Base-by-base conservation (phyloP, 1,140 invertebrate species). In the Saccostrea glomerata region DNA sequence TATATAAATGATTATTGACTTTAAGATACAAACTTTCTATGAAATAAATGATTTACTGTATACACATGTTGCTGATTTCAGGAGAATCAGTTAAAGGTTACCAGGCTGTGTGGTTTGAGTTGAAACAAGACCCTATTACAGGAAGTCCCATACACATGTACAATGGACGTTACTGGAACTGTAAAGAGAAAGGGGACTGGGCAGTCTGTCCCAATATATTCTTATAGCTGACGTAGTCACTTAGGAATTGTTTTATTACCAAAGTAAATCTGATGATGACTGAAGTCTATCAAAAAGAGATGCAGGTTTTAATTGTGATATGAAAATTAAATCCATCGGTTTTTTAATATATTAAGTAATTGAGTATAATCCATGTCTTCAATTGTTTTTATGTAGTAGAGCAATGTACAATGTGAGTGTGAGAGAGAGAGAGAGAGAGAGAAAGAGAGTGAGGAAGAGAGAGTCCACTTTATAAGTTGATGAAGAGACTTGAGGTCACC, bases 161-260 rank as follows among this genome's bases (percentile, higher is more conserved):
- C 95, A 98, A 96, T 89, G 97, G 97, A 88, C 96, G 97, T 91
- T 99, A 99, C 95, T 99, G 99, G 99, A 96, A 97, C 86, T 97
- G 96, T 94, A 99, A 99, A 96, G 96, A 96, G 89, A 97, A 96
- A 89, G 96, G 97, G 93, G 97, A 99, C 95, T 99, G 99, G 98
- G 95, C 96, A 47, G 95, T 94, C 92, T 99, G 99, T 96, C 98
- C 98, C 30, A 97, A 98, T 94, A 99, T 99, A 95, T 99, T 86
- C 82, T 91, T 92, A 83, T 86, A 87, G 84, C 84, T 77, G 70
- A 12, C 36, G 70, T 77, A 25, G 30, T 77, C 17, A 11, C 12
- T 25, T 77, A 77, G 70, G 12, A 77, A 25, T 66, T 17, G 5
- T 77, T 25, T 30, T 30, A 77, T 30, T 77, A 77, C 70, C 70